Evolutionary conservation across 2,888 invertebrate species (phyloP).

Genomic region (Drosophila prolongata): DNA sequence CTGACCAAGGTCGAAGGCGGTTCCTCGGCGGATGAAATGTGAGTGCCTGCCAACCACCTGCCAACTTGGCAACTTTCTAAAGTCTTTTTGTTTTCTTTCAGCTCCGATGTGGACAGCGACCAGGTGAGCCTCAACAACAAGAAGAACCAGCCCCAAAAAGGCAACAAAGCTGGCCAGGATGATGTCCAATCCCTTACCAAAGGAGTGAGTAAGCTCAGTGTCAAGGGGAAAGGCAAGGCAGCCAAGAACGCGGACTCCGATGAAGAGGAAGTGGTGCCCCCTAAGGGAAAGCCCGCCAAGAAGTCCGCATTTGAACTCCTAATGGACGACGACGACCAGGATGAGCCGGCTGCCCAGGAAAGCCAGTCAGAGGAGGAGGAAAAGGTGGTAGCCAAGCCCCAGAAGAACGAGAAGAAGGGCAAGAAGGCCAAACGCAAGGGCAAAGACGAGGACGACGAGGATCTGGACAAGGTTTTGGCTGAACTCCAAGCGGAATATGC

Average conservation of each 20-base stretch:
- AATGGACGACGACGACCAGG: conserved; percentile 87
- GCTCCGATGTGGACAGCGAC: conserved; percentile 68
- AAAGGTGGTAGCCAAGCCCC: conserved; percentile 85
- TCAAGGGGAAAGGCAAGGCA: conserved; percentile 85
- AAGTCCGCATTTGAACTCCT: conserved; percentile 89
- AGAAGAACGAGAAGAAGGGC: conserved; percentile 87
- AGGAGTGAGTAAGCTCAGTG: conserved; percentile 86
- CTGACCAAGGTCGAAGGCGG: conserved; percentile 78
- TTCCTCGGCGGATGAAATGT: conserved; percentile 90
- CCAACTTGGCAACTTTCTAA: conserved; percentile 70
- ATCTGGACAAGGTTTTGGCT: conserved; percentile 92
- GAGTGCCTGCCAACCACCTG: conserved; percentile 79
- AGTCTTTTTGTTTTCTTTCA: conserved; percentile 19
- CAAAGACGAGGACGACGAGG: conserved; percentile 90
- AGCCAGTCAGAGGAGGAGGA: conserved; percentile 68
- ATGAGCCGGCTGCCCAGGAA: conserved; percentile 63
- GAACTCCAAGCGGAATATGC: conserved; percentile 92
- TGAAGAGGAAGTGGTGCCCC: conserved; percentile 45
- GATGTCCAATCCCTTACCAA: conserved; percentile 85
- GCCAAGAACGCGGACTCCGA: conserved; percentile 85
- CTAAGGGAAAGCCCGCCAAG: conserved; percentile 83
- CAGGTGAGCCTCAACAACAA: conserved; percentile 84
- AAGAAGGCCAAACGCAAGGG: conserved; percentile 90
- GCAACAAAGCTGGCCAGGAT: conserved; percentile 80
- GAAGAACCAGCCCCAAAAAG: conserved; percentile 78